phyloP scores from a whole-genome alignment of 2,113 vertebrate species.

The Andinoacara biseriatus region DNA sequence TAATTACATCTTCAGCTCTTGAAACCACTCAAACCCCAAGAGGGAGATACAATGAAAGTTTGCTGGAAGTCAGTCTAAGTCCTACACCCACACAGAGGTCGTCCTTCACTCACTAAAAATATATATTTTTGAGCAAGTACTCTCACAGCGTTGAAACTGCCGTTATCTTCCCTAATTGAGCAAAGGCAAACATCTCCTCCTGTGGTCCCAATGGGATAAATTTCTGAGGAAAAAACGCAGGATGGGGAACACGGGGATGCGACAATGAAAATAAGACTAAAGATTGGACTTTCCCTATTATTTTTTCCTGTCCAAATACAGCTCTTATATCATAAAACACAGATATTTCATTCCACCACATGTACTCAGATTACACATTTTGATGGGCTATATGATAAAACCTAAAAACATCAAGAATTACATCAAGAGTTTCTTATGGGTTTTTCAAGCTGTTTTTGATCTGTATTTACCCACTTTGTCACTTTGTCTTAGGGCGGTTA shows the following conservation, averaged over 20 bases:
- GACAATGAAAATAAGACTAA: neutral
- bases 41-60: conserved; percentile 14
- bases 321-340: neutral
- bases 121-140: conserved; percentile 6
- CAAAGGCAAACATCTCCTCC: conserved; percentile 28
- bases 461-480: conserved; percentile 3
- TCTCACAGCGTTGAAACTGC: neutral
- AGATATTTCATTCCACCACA: neutral
- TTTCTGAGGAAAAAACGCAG: neutral
- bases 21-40: conserved; percentile 8
- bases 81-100: conserved; percentile 26
- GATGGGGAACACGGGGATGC: neutral
- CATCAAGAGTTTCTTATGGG: neutral
- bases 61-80: conserved; percentile 27
- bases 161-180: conserved; percentile 14
- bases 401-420: neutral
- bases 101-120: conserved; percentile 8
- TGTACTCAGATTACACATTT: neutral
- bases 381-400: neutral
- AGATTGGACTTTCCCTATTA: neutral
- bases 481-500: neutral
- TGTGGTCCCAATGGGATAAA: conserved; percentile 11
- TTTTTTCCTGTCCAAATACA: neutral
- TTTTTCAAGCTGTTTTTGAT: neutral
- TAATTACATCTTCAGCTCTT: conserved; percentile 9